Evolutionary conservation across 2,888 invertebrate genomes (phyloP).

Genomic region (Glyphotaelius pellucidus): DNA sequence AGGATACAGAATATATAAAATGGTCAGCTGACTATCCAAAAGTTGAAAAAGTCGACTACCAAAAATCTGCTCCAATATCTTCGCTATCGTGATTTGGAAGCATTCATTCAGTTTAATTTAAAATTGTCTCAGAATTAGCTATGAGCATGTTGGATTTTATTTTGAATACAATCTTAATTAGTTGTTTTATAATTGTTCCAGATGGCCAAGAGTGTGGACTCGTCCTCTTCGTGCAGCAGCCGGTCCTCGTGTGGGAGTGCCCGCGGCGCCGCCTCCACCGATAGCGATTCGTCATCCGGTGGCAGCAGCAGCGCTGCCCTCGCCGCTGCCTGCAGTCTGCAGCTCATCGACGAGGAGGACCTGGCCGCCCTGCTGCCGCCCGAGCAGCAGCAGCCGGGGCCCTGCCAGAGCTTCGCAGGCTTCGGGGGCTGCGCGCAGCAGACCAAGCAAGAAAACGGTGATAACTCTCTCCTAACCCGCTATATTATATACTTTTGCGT

Average conservation of each 20-base stretch:
- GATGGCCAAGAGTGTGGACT: conserved; percentile 49
- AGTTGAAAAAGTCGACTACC: no score
- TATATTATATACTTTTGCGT: neutral
- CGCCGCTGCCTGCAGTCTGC: conserved; percentile 77
- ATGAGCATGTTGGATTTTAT: neutral
- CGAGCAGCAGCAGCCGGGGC: conserved; percentile 78
- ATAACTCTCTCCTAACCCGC: neutral
- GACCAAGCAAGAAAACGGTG: conserved; percentile 53
- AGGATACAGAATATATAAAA: no score
- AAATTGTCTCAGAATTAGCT: neutral
- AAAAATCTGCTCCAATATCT: no score
- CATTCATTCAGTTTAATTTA: no score
- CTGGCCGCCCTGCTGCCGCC: conserved; percentile 87
- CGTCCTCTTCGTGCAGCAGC: conserved; percentile 52
- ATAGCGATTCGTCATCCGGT: conserved; percentile 70
- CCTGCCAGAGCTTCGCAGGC: conserved; percentile 73
- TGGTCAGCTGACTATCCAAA: no score
- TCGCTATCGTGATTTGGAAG: no score
- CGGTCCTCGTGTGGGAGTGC: conserved; percentile 19
- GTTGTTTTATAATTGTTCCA: conserved; percentile 12
- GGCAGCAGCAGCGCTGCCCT: conserved; percentile 78
- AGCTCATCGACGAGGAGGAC: conserved; percentile 88
- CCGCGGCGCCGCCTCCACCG: conserved; percentile 66
- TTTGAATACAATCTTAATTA: neutral
- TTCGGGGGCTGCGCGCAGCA: conserved; percentile 77